Conservation (phyloP, 2,113 vertebrate species). For the Smithornis capensis region DNA sequence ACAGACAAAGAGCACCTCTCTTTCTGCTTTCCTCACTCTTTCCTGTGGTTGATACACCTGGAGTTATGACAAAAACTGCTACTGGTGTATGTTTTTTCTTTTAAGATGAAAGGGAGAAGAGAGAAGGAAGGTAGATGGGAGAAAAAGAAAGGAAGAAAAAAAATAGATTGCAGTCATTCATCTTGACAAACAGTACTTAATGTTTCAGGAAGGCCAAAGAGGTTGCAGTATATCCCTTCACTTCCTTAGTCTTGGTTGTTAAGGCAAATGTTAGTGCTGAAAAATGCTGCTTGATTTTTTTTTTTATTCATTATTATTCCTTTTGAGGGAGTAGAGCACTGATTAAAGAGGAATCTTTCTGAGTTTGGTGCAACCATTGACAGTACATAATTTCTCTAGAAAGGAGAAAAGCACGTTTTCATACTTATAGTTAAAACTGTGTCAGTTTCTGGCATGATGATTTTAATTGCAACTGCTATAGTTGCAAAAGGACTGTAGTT, state of each 20-base stretch:
- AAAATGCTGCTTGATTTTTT: background rate
- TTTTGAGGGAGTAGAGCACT: background rate
- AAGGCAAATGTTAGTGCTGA: background rate
- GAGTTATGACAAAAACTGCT: background rate
- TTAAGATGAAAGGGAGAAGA: background rate
- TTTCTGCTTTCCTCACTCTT: background rate
- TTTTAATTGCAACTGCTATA: background rate
- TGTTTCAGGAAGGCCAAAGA: background rate
- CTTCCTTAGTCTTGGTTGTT: background rate
- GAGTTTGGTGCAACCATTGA: background rate
- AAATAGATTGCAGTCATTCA: background rate
- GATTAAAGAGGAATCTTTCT: background rate
- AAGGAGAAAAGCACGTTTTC: background rate
- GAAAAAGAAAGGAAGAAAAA: background rate
- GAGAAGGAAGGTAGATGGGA: background rate
- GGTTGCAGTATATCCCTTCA: background rate
- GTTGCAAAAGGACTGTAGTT: background rate
- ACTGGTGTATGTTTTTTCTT: background rate
- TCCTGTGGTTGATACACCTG: background rate
- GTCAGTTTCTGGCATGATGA: background rate
- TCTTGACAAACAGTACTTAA: background rate
- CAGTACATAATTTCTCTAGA: background rate
- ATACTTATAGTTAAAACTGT: background rate
- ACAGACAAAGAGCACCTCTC: background rate
- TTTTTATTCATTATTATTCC: background rate